Evolutionary conservation across 2,797 vertebrate species (phyloP).

Genomic region (Garrulus glandarius): DNA sequence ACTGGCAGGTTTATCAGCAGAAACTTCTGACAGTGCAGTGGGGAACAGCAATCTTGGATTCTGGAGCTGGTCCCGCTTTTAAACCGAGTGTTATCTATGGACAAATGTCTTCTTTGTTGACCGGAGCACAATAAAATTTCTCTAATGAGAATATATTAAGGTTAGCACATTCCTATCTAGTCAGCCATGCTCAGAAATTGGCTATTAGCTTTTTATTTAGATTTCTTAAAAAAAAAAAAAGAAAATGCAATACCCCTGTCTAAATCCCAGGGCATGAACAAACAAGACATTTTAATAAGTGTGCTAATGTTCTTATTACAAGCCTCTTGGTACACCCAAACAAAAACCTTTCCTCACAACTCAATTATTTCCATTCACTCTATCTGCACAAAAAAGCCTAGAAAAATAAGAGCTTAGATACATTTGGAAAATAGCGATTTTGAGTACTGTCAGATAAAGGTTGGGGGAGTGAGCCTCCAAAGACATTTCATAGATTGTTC

Average conservation of each 20-base stretch:
- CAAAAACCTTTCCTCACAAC: not conserved
- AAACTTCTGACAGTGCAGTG: not conserved
- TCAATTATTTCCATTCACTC: slow-evolving; percentile 41
- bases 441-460: not conserved
- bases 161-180: not conserved
- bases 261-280: not conserved
- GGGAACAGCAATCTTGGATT: not conserved
- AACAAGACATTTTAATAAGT: slow-evolving; percentile 47
- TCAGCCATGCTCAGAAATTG: slow-evolving; percentile 31
- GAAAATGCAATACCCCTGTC: not conserved
- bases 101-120: not conserved
- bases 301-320: slow-evolving; percentile 34
- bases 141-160: slow-evolving; percentile 31
- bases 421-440: not conserved
- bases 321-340: not conserved
- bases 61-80: not conserved
- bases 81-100: not conserved
- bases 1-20: not conserved
- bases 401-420: slow-evolving; percentile 1
- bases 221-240: not conserved
- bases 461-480: not conserved
- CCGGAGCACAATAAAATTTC: not conserved
- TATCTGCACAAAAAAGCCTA: not conserved
- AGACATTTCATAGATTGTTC: not conserved
- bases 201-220: slow-evolving; percentile 35